A percentile compares a stretch with the other conserved stretches of the same genome.
Conservation (phyloP, 2,888 invertebrate genomes). For the Thecocarcelia acutangulata region DNA sequence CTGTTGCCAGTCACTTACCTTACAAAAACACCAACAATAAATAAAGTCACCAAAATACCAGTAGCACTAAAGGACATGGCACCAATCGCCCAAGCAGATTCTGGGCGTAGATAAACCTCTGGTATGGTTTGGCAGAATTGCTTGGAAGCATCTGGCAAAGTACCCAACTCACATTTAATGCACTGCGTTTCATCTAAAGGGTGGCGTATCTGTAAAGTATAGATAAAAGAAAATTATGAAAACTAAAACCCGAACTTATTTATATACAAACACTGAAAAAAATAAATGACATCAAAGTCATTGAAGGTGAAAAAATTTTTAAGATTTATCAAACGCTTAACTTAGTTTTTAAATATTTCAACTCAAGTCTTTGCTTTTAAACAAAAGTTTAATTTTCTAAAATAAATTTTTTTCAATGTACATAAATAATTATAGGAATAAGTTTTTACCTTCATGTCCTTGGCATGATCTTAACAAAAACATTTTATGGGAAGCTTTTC, state of each 20-base stretch:
- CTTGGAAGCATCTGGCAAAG: constrained; percentile 89
- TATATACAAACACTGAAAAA: too few relatives aligned
- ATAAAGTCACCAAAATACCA: constrained; percentile 91
- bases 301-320: too few relatives aligned
- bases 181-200: constrained; percentile 92
- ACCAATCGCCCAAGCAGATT: constrained; percentile 95
- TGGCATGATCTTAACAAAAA: too few relatives aligned
- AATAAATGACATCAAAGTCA: too few relatives aligned
- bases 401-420: too few relatives aligned
- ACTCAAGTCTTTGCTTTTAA: too few relatives aligned
- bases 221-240: constrained; percentile 17
- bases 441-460: too few relatives aligned
- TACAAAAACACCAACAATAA: constrained; percentile 90
- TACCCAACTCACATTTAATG: constrained; percentile 90
- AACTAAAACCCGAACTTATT: neutral
- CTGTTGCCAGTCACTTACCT: constrained; percentile 77
- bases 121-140: constrained; percentile 89
- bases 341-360: too few relatives aligned
- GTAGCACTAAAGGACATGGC: constrained; percentile 94
- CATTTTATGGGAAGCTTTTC: too few relatives aligned
- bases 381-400: too few relatives aligned
- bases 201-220: constrained; percentile 86
- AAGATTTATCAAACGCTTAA: too few relatives aligned
- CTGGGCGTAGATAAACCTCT: constrained; percentile 90
- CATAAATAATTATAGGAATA: too few relatives aligned